Percentiles rank a stretch among this genome's conserved stretches.
Evolutionary conservation across 2,888 invertebrate species (phyloP).

Genomic region (Abscondita cerata): DNA sequence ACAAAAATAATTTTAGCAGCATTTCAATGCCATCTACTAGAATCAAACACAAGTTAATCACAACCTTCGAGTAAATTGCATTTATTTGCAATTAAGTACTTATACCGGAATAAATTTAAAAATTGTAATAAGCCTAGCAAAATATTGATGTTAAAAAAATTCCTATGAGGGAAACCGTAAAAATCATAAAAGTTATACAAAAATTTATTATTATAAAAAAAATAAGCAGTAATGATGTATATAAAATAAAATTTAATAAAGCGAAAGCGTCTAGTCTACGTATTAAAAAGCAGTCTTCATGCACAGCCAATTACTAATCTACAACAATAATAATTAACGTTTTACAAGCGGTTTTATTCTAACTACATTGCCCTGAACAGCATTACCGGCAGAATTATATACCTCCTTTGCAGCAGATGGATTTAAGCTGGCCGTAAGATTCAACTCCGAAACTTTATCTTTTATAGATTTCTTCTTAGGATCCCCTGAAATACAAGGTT

Average conservation of each 20-base stretch:
- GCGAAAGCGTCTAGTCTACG: background rate
- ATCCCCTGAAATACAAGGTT: background rate
- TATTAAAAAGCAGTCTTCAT: constrained; percentile 13
- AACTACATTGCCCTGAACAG: constrained; percentile 15
- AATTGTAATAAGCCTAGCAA: too few relatives aligned
- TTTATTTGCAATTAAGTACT: too few relatives aligned
- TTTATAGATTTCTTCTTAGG: constrained; percentile 36
- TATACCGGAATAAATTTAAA: too few relatives aligned
- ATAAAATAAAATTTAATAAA: too few relatives aligned
- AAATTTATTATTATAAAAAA: too few relatives aligned
- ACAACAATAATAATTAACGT: background rate
- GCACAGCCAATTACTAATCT: constrained; percentile 10
- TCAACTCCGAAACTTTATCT: constrained; percentile 42
- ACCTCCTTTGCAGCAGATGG: constrained; percentile 49
- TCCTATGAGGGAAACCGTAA: too few relatives aligned
- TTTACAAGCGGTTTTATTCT: constrained; percentile 16
- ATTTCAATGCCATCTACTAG: background rate
- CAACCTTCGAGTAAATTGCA: background rate
- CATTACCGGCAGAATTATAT: constrained; percentile 35
- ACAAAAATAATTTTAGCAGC: too few relatives aligned
- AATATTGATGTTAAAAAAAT: too few relatives aligned
- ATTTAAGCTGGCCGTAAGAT: constrained; percentile 41
- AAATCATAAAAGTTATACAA: too few relatives aligned
- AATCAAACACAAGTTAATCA: background rate
- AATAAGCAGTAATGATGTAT: too few relatives aligned